Evolutionary conservation across 2,113 vertebrate genomes (phyloP).

Genomic region (Eptesicus fuscus): DNA sequence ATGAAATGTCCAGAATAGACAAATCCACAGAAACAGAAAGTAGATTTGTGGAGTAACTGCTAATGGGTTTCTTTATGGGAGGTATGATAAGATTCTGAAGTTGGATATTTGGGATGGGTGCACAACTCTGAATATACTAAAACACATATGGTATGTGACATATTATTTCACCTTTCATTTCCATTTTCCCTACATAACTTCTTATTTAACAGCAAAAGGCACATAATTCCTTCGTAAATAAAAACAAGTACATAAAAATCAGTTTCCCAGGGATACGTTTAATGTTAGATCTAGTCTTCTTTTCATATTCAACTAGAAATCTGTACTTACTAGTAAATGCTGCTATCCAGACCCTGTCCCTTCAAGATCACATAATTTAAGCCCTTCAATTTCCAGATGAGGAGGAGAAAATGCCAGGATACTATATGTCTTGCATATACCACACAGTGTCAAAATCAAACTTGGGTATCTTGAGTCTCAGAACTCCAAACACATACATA

Average conservation of each 20-base stretch:
- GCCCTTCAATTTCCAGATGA: neutral
- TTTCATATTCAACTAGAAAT: neutral
- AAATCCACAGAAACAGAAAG: neutral
- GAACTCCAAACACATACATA: neutral
- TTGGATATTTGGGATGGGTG: neutral
- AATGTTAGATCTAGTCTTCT: neutral
- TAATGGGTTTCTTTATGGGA: neutral
- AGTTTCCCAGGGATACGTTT: neutral
- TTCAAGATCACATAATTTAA: neutral
- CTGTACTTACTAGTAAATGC: neutral
- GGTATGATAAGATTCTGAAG: neutral
- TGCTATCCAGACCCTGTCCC: neutral
- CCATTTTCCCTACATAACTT: neutral
- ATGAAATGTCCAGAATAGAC: neutral
- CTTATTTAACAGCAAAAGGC: conserved; percentile 14
- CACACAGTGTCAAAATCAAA: neutral
- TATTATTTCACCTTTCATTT: neutral
- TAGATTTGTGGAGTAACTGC: neutral
- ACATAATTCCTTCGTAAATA: neutral
- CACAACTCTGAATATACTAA: neutral
- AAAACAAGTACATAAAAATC: neutral
- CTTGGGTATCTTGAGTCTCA: neutral
- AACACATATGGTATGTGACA: neutral
- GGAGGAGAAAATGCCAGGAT: neutral
- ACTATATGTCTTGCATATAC: neutral